A percentile compares a stretch with the other conserved stretches of the same genome.
Conservation (phyloP, 2,888 invertebrate species). For the Stegophylla sp. region DNA sequence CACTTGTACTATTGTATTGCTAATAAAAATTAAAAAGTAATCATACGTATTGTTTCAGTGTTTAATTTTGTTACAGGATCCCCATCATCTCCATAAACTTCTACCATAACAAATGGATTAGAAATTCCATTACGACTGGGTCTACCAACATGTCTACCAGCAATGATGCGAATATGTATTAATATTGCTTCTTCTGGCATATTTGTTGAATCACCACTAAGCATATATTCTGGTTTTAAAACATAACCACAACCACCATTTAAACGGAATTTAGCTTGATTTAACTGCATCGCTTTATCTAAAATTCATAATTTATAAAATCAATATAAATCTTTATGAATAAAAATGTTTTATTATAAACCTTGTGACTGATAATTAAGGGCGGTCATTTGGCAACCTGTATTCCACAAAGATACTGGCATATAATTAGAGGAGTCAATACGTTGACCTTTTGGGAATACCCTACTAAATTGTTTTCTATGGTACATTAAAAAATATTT, state of each 20-base stretch:
- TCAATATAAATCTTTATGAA: not conserved
- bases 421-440: constrained; percentile 97
- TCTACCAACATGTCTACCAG: constrained; percentile 86
- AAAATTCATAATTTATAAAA: constrained; percentile 64
- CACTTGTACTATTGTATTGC: not conserved
- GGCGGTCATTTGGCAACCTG: constrained; percentile 96
- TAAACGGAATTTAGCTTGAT: constrained; percentile 88
- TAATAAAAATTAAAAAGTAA: not conserved
- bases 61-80: constrained; percentile 83
- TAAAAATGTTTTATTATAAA: constrained; percentile 60
- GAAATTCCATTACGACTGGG: constrained; percentile 80
- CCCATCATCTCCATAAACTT: constrained; percentile 85
- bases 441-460: constrained; percentile 93
- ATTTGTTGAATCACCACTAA: constrained; percentile 70
- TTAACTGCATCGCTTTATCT: constrained; percentile 95
- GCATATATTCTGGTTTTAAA: constrained; percentile 89
- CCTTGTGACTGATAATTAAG: constrained; percentile 92
- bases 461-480: constrained; percentile 85
- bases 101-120: constrained; percentile 91
- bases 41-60: constrained; percentile 83
- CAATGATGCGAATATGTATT: constrained; percentile 80
- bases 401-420: constrained; percentile 93
- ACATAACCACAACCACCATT: constrained; percentile 94
- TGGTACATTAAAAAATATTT: constrained; percentile 82
- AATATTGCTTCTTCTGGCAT: constrained; percentile 70